These are phyloP conservation scores for Thecophora atra DNA, from an alignment of 2,888 invertebrate genomes.

Conservation along the genomic window DNA sequence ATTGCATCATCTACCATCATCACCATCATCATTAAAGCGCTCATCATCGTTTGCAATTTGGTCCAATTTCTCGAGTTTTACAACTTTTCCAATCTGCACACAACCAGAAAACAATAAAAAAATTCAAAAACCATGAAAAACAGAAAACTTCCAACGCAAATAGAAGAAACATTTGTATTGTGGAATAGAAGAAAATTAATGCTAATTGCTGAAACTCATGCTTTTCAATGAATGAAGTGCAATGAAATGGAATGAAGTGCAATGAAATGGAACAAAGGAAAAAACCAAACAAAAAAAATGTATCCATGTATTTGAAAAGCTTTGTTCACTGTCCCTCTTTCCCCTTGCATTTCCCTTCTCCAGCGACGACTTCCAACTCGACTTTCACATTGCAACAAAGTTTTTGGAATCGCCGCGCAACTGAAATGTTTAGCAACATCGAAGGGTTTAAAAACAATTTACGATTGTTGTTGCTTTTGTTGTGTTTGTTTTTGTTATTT, in stretches of 20 bases:
- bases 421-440: conserved; percentile 11
- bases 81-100: conserved; percentile 2
- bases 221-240: background rate
- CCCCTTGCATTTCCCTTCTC: too few relatives aligned
- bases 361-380: too few relatives aligned
- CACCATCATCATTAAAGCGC: conserved; percentile 22
- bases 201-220: conserved; percentile 22
- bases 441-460: background rate
- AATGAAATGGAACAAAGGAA: background rate
- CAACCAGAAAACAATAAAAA: background rate
- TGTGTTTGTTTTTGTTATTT: conserved; percentile 11
- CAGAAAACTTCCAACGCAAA: too few relatives aligned
- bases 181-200: conserved; percentile 8
- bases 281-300: background rate
- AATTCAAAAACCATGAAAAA: background rate
- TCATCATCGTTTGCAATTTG: conserved; percentile 10
- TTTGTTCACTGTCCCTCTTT: background rate
- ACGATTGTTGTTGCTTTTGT: too few relatives aligned
- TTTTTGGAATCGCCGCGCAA: background rate
- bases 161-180: conserved; percentile 9
- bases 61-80: background rate
- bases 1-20: conserved; percentile 14
- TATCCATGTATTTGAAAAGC: background rate
- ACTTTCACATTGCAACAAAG: background rate
- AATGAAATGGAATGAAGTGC: background rate